phyloP scores from a whole-genome alignment of 2,113 vertebrate species.

The Sander vitreus region DNA sequence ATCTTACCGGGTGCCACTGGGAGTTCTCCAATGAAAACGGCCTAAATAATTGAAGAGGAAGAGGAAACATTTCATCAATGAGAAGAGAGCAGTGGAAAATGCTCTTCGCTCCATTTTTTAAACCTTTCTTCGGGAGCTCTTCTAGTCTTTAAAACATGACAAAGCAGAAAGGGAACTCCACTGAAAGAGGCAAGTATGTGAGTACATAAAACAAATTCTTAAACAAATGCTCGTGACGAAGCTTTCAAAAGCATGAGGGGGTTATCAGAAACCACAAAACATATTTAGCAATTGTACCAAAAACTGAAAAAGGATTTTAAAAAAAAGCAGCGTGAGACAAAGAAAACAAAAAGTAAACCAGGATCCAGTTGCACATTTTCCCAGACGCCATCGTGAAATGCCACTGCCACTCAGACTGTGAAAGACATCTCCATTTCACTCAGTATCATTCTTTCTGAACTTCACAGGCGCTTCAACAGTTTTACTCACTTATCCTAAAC shows the following conservation, averaged over 20 bases:
- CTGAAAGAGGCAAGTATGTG: neutral
- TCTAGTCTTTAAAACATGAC: slow-evolving; percentile 19
- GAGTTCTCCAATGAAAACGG: slow-evolving; percentile 85
- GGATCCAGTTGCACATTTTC: slow-evolving; percentile 25
- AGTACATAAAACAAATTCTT: slow-evolving; percentile 3
- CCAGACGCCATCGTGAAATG: slow-evolving; percentile 2
- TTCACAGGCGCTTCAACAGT: neutral
- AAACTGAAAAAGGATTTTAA: neutral
- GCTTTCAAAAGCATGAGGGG: neutral
- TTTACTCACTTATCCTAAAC: slow-evolving; percentile 16
- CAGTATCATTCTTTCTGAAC: neutral
- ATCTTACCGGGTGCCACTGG: slow-evolving; percentile 84
- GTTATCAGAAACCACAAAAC: neutral
- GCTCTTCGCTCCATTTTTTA: slow-evolving; percentile 50
- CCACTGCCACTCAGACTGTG: slow-evolving; percentile 48
- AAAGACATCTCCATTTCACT: slow-evolving; percentile 60
- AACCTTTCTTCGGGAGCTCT: slow-evolving; percentile 36
- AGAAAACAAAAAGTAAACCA: neutral
- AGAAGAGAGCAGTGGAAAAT: slow-evolving; percentile 72
- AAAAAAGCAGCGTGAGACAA: slow-evolving; percentile 1
- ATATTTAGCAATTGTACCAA: neutral
- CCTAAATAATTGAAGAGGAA: slow-evolving; percentile 84
- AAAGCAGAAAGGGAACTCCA: slow-evolving; percentile 18
- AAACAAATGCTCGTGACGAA: slow-evolving; percentile 15
- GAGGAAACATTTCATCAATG: slow-evolving; percentile 87